Base-by-base conservation (phyloP, 1,140 invertebrate species). In the Tribolium castaneum region DNA sequence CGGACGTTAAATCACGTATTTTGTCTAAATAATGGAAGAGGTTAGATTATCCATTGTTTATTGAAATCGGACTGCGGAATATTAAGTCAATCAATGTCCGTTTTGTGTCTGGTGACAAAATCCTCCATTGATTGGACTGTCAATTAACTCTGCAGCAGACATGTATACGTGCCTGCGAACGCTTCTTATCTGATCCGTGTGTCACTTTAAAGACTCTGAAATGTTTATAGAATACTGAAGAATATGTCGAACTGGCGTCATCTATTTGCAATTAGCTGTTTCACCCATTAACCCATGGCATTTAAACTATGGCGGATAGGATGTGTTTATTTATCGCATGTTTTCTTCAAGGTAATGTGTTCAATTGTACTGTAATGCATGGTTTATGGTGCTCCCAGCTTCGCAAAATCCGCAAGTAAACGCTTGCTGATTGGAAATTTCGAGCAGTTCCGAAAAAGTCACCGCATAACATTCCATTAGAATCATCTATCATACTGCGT, bases 21-120 rank as follows among this genome's bases (percentile, higher is more conserved):
- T 81, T 77, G 79, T 78, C 70, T 81, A 70, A 79, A 80, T 79
- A 76, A 73, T 70, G 75, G 49, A 82, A 80, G 62, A 82, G 39
- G 62, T 80, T 75, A 83, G 84, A 84, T 85, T 84, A 82, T 82
- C 84, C 81, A 85, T 85, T 85, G 83, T 85, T 84, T 84, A 85
- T 85, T 83, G 83, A 85, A 85, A 83, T 84, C 84, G 83, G 83
- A 82, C 78, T 77, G 66, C 72, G 74, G 81, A 84, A 84, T 85
- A 84, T 85, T 85, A 85, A 85, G 84, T 85, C 84, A 85, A 85
- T 85, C 84, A 85, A 83, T 80, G 83, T 83, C 84, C 22, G 52
- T 77, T 80, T 80, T 76, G 81, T 82, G 78, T 79, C 74, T 80
- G 81, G 82, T 85, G 84, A 85, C 84, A 85, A 85, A 85, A 85